Percentiles rank a stretch among this genome's conserved stretches.
Evolutionary conservation across 2,888 invertebrate genomes (phyloP).

Genomic region (Ischnura elegans): DNA sequence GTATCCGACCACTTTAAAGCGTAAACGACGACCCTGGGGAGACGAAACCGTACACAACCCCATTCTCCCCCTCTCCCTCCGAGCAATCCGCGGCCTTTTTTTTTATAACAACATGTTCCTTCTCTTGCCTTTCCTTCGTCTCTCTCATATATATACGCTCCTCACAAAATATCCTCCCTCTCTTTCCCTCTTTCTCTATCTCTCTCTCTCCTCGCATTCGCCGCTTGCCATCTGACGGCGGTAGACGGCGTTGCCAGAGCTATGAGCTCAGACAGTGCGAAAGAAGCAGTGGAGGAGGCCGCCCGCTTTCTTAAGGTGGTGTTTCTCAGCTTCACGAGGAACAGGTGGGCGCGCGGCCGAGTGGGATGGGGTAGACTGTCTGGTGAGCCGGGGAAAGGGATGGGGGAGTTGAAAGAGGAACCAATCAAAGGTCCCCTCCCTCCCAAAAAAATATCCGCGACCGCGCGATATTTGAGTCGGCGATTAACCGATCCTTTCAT

Average conservation of each 20-base stretch:
- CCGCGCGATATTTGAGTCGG: slow-evolving; percentile 39
- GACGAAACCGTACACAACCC: not conserved
- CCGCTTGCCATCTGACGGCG: slow-evolving; percentile 61
- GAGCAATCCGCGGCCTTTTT: too few species aligned
- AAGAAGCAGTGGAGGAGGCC: not conserved
- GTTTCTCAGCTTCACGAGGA: slow-evolving; percentile 42
- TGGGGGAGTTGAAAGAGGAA: not conserved
- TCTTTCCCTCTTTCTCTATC: not conserved
- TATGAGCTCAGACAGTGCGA: not conserved
- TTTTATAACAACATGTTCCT: not conserved
- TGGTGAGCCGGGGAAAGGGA: not conserved
- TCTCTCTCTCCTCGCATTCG: not conserved
- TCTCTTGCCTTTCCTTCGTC: not conserved
- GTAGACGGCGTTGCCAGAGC: slow-evolving; percentile 58
- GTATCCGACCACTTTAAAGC: not conserved
- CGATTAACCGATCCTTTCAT: not conserved
- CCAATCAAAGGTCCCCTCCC: slow-evolving; percentile 3
- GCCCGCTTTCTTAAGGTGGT: not conserved
- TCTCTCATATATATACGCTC: slow-evolving; percentile 3
- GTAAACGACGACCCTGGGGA: not conserved
- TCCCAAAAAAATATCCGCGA: not conserved
- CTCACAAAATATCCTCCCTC: not conserved
- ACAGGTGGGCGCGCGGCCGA: slow-evolving; percentile 37
- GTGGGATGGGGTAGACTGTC: not conserved
- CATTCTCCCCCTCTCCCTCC: not conserved